These are phyloP conservation scores for Drosophila monieri DNA, from an alignment of 2,888 invertebrate genomes.

Conservation along the genomic window DNA sequence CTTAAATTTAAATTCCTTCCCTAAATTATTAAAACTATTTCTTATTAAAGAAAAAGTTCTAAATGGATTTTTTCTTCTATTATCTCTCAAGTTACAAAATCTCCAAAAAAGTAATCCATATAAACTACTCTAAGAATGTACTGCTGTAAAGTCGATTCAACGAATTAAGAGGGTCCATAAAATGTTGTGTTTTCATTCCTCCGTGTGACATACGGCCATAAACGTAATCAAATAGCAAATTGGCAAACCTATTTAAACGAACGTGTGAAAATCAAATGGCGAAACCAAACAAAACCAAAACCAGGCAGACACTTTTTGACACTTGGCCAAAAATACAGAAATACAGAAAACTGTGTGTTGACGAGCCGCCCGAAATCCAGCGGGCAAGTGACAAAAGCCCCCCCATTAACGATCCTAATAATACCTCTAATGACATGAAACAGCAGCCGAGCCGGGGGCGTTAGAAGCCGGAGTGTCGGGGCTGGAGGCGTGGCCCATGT, in stretches of 20 bases:
- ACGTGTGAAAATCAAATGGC: conserved; percentile 73
- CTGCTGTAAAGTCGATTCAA: not conserved
- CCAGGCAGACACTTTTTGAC: conserved; percentile 70
- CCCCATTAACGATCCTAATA: conserved; percentile 76
- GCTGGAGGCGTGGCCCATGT: conserved; percentile 48
- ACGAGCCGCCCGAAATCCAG: conserved; percentile 39
- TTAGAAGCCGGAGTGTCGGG: conserved; percentile 6
- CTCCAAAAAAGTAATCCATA: not conserved
- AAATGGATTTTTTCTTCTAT: no score
- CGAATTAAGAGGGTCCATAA: conserved; percentile 16
- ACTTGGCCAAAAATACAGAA: conserved; percentile 48
- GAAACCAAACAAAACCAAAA: conserved; percentile 54
- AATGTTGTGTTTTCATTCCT: conserved; percentile 6
- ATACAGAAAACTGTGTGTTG: conserved; percentile 50
- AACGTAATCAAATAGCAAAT: conserved; percentile 63
- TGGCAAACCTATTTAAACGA: conserved; percentile 66
- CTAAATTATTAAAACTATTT: no score
- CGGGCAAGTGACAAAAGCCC: conserved; percentile 70
- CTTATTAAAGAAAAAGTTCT: no score
- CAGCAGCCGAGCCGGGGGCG: conserved; percentile 50
- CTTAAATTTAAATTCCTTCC: no score
- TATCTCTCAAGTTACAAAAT: not conserved
- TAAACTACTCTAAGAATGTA: not conserved
- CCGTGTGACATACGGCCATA: conserved; percentile 27
- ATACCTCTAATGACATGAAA: conserved; percentile 77